A percentile compares a stretch with the other conserved stretches of the same genome.
Evolutionary conservation across 2,113 vertebrate genomes (phyloP).

Genomic region (Corythornis vintsioides): DNA sequence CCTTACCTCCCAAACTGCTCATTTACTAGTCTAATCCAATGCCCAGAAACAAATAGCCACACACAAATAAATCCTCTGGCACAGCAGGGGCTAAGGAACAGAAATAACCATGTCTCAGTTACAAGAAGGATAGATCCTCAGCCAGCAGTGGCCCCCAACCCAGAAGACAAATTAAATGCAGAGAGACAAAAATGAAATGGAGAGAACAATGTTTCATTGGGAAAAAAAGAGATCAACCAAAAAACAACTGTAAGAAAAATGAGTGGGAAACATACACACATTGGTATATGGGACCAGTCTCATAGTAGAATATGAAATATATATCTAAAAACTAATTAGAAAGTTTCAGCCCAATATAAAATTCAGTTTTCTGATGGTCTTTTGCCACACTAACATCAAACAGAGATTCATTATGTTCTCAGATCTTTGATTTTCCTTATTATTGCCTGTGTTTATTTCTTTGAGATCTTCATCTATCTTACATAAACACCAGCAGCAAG

Average conservation of each 20-base stretch:
- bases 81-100: constrained; percentile 13
- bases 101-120: constrained; percentile 37
- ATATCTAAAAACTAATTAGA: not conserved
- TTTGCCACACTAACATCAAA: not conserved
- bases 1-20: constrained; percentile 48
- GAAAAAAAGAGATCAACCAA: not conserved
- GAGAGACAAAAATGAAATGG: not conserved
- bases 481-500: not conserved
- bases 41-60: constrained; percentile 20
- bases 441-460: not conserved
- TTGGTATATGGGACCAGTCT: fast-evolving
- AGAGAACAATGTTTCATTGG: not conserved
- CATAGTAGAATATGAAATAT: fast-evolving
- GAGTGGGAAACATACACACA: not conserved
- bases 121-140: constrained; percentile 23
- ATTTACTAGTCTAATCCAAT: not conserved
- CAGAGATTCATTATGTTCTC: not conserved
- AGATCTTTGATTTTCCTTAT: not conserved
- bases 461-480: not conserved
- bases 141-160: constrained; percentile 40
- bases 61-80: constrained; percentile 18
- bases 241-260: constrained; percentile 3
- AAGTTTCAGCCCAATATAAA: not conserved
- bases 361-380: not conserved
- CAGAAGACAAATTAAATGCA: constrained; percentile 49